Evolutionary conservation across 2,113 vertebrate genomes (phyloP).

Genomic region (Syrrhaptes paradoxus): DNA sequence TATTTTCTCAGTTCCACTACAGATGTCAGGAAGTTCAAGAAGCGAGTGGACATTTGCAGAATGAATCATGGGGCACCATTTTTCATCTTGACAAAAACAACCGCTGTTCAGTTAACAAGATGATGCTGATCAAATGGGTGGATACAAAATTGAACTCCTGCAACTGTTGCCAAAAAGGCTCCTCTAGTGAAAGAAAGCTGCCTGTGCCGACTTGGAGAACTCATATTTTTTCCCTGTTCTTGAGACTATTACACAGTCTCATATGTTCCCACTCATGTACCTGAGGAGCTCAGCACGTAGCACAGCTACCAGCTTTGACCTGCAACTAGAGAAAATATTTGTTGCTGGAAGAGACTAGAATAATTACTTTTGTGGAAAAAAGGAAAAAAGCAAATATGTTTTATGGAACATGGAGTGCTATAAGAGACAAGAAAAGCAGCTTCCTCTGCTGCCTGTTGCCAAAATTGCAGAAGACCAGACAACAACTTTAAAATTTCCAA

Average conservation of each 20-base stretch:
- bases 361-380: background rate
- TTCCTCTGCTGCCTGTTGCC: constrained; percentile 41
- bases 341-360: background rate
- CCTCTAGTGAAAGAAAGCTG: background rate
- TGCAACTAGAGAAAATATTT: background rate
- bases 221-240: background rate
- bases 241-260: background rate
- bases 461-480: constrained; percentile 39
- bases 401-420: background rate
- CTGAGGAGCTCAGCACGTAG: background rate
- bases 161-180: background rate
- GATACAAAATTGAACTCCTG: background rate
- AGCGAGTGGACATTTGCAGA: background rate
- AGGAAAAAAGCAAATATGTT: background rate
- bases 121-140: constrained; percentile 15
- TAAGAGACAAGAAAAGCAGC: constrained; percentile 19
- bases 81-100: constrained; percentile 13
- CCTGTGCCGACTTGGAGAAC: background rate
- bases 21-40: constrained; percentile 28
- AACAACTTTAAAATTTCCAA: constrained; percentile 56
- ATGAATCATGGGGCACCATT: constrained; percentile 32
- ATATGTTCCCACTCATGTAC: background rate
- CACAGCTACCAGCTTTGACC: background rate
- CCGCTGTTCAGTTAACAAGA: background rate
- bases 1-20: background rate